phyloP scores from a whole-genome alignment of 2,888 invertebrate species.

The Cinara cedri region DNA sequence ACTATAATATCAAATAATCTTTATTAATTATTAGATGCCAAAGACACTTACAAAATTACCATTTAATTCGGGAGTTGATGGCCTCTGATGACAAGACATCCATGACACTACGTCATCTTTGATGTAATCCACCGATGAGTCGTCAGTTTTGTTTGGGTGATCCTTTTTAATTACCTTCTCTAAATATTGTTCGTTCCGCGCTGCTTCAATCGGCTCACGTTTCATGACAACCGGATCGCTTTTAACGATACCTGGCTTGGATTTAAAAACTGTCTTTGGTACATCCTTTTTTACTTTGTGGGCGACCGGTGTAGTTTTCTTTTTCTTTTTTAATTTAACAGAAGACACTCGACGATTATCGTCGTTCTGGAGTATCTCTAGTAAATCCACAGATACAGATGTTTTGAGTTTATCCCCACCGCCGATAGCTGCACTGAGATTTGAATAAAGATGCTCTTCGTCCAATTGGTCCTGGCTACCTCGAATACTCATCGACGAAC shows the following conservation, averaged over 20 bases:
- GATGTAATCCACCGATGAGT: conserved; percentile 30
- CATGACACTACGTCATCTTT: conserved; percentile 57
- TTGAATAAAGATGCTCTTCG: conserved; percentile 46
- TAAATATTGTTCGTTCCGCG: neutral
- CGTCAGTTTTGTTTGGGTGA: neutral
- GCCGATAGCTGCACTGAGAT: conserved; percentile 33
- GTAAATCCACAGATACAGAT: conserved; percentile 29
- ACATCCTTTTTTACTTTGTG: neutral
- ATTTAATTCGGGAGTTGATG: neutral
- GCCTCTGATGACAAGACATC: conserved; percentile 54
- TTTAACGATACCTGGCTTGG: neutral
- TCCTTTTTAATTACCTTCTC: neutral
- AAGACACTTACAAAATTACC: neutral
- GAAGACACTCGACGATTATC: neutral
- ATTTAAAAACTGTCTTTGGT: neutral
- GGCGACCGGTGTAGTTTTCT: neutral
- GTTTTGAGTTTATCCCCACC: neutral
- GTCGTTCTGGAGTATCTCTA: neutral
- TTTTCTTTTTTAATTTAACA: conserved; percentile 10
- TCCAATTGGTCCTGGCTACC: conserved; percentile 38
- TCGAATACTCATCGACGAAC: conserved; percentile 38
- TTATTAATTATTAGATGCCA: neutral
- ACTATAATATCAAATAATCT: neutral
- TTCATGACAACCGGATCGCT: too few relatives aligned
- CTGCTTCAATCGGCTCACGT: neutral